These are phyloP conservation scores for Orthosia cruda DNA, from an alignment of 2,888 invertebrate species.

Conservation along the genomic window DNA sequence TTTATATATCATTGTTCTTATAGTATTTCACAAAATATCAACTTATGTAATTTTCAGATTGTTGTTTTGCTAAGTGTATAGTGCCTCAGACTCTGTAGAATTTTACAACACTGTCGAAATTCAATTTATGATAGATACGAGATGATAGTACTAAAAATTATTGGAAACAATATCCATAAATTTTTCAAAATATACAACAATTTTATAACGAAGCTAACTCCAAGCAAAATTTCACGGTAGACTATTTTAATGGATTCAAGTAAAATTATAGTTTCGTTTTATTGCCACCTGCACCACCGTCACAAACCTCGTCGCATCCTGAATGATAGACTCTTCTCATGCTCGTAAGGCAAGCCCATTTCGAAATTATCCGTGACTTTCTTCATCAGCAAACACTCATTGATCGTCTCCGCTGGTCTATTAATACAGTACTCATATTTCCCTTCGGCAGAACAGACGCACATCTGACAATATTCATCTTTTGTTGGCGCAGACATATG, in stretches of 20 bases:
- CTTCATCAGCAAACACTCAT: slow-evolving; percentile 83
- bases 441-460: slow-evolving; percentile 83
- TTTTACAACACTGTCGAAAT: neutral
- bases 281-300: slow-evolving; percentile 70
- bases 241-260: slow-evolving; percentile 8
- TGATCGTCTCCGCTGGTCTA: slow-evolving; percentile 82
- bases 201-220: slow-evolving; percentile 1
- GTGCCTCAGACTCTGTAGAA: neutral
- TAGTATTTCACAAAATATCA: neutral
- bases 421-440: slow-evolving; percentile 81
- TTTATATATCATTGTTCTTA: neutral
- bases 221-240: slow-evolving; percentile 21
- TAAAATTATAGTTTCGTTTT: slow-evolving; percentile 16
- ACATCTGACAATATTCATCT: slow-evolving; percentile 81
- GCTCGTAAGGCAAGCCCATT: slow-evolving; percentile 75
- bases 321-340: slow-evolving; percentile 73
- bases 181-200: neutral
- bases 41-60: neutral
- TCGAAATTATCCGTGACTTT: slow-evolving; percentile 66
- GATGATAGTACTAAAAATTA: neutral
- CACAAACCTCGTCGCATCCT: slow-evolving; percentile 84
- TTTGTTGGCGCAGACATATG: slow-evolving; percentile 77
- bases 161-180: neutral
- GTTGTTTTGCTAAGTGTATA: neutral
- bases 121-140: neutral